Percentiles rank a stretch among this genome's conserved stretches.
Evolutionary conservation across 1,140 invertebrate genomes (phyloP).

Genomic region (Drosophila bifasciata): DNA sequence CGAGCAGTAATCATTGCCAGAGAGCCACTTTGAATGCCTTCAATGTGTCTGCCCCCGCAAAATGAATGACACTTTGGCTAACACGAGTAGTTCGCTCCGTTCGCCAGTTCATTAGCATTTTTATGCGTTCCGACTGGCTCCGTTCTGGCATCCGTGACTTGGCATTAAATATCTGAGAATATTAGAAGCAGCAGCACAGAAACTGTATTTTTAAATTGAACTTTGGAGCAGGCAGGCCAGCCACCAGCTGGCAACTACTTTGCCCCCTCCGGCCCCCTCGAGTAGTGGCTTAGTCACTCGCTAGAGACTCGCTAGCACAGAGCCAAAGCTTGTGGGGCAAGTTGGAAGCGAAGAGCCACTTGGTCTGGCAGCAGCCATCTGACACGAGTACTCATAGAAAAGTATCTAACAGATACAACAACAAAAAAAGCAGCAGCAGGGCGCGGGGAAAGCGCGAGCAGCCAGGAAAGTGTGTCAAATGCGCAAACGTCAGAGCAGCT

Average conservation of each 20-base stretch:
- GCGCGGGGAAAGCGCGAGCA: conserved; percentile 2
- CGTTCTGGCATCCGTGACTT: conserved; percentile 57
- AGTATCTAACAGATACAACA: conserved; percentile 46
- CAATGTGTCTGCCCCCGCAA: conserved; percentile 17
- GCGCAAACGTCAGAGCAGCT: conserved; percentile 77
- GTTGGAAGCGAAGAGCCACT: conserved; percentile 66
- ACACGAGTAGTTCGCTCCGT: conserved; percentile 45
- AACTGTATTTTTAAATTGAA: conserved; percentile 42
- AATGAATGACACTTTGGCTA: conserved; percentile 28
- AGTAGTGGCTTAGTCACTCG: conserved; percentile 18
- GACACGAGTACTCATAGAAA: conserved; percentile 31
- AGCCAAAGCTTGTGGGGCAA: conserved; percentile 33
- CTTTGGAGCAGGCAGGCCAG: conserved; percentile 29
- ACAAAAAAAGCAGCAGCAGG: not conserved
- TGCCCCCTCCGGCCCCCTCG: not conserved
- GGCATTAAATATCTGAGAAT: conserved; percentile 53
- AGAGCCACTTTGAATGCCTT: conserved; percentile 42
- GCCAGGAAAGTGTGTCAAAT: conserved; percentile 70
- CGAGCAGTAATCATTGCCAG: not conserved
- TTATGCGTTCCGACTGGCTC: conserved; percentile 53
- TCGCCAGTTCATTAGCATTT: conserved; percentile 56
- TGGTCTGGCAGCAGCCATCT: conserved; percentile 47
- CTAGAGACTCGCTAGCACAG: conserved; percentile 4
- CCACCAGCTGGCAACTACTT: conserved; percentile 35
- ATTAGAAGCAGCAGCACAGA: conserved; percentile 25